phyloP scores from a whole-genome alignment of 2,888 invertebrate species.

The Dastarcus helophoroides region DNA sequence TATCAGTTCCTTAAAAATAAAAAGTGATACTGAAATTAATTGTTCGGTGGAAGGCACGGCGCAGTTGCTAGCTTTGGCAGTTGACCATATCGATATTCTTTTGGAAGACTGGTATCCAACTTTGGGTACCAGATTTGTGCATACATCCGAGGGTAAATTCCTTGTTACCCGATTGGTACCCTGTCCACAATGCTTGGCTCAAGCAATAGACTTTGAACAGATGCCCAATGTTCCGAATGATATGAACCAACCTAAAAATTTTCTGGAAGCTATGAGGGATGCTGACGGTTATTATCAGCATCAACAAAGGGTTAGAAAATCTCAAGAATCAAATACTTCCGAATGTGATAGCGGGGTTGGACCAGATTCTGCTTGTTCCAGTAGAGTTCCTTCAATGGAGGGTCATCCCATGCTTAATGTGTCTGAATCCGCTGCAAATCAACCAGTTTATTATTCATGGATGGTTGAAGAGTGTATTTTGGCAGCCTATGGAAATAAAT shows the following conservation, averaged over 20 bases:
- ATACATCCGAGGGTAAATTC: slow-evolving; percentile 92
- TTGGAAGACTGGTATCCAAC: slow-evolving; percentile 98
- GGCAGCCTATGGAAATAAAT: slow-evolving; percentile 62
- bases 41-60: slow-evolving; percentile 56
- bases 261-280: no score
- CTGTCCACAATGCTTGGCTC: slow-evolving; percentile 76
- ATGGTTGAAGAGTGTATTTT: slow-evolving; percentile 95
- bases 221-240: slow-evolving; percentile 21
- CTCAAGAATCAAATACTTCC: slow-evolving; percentile 64
- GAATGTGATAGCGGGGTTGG: slow-evolving; percentile 84
- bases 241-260: slow-evolving; percentile 7
- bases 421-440: slow-evolving; percentile 27
- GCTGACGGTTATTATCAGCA: no score
- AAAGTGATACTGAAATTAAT: slow-evolving; percentile 1
- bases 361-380: slow-evolving; percentile 66
- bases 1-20: slow-evolving; percentile 21
- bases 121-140: slow-evolving; percentile 91
- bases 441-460: slow-evolving; percentile 56
- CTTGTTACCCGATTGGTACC: slow-evolving; percentile 88
- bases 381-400: slow-evolving; percentile 73
- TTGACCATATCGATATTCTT: slow-evolving; percentile 91
- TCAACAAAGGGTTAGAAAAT: slow-evolving; percentile 42
- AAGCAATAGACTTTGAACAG: slow-evolving; percentile 32
- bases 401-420: slow-evolving; percentile 48
- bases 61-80: slow-evolving; percentile 73